Percentiles rank a stretch among this genome's conserved stretches.
Conservation (phyloP, 2,888 invertebrate genomes). For the Beris morrisii region DNA sequence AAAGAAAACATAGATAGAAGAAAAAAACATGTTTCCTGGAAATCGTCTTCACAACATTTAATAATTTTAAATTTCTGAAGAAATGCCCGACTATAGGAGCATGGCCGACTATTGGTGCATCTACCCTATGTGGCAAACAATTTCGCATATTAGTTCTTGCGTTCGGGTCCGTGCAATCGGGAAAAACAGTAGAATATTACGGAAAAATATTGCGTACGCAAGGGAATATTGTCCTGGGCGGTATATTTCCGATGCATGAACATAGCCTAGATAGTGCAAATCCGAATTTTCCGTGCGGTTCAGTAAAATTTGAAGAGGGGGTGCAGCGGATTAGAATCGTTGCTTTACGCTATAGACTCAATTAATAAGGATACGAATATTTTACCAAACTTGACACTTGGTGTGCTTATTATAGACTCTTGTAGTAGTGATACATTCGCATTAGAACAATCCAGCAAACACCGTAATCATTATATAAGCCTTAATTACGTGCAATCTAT, state of each 20-base stretch:
- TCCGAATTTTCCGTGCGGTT: conserved; percentile 58
- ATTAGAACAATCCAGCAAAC: conserved; percentile 67
- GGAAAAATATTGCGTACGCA: conserved; percentile 51
- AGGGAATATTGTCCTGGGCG: conserved; percentile 69
- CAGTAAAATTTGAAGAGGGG: conserved; percentile 69
- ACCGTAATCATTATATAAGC: too few species aligned
- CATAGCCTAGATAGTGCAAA: conserved; percentile 56
- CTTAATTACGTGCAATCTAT: too few species aligned
- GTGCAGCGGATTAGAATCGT: conserved; percentile 70
- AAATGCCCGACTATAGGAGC: too few species aligned
- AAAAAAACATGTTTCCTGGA: too few species aligned
- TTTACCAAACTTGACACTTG: conserved; percentile 65
- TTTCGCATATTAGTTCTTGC: too few species aligned
- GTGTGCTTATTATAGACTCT: conserved; percentile 63
- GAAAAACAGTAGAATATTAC: conserved; percentile 36
- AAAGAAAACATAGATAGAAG: too few species aligned
- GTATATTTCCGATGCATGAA: conserved; percentile 70
- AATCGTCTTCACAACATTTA: too few species aligned
- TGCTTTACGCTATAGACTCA: conserved; percentile 67
- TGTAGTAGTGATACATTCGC: conserved; percentile 70
- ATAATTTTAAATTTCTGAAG: too few species aligned
- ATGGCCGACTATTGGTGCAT: too few species aligned
- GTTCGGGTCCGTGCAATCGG: too few species aligned
- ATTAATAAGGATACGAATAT: conserved; percentile 63
- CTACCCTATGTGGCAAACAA: too few species aligned